Percentiles rank a stretch among this genome's conserved stretches.
Conservation (phyloP, 2,113 vertebrate genomes). For the Tachysurus vachellii region DNA sequence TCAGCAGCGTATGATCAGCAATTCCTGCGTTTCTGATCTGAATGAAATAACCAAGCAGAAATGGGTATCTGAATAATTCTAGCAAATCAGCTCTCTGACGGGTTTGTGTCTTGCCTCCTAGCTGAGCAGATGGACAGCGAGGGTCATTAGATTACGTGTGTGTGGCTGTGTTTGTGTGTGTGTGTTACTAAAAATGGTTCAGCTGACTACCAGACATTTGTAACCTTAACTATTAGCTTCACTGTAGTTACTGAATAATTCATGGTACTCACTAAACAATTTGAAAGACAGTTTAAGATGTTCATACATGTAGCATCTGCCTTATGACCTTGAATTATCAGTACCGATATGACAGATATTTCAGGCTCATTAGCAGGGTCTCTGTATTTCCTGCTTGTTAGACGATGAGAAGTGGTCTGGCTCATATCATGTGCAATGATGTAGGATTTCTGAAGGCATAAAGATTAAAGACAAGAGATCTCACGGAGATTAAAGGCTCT, state of each 20-base stretch:
- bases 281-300: neutral
- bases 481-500: constrained; percentile 33
- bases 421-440: neutral
- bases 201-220: neutral
- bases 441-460: neutral
- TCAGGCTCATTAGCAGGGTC: constrained; percentile 2
- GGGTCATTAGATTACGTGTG: neutral
- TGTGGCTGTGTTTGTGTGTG: neutral
- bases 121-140: constrained; percentile 12
- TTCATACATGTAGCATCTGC: neutral
- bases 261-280: neutral
- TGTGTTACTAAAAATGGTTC: neutral
- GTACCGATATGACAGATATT: neutral
- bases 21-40: neutral
- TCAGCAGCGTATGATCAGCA: neutral
- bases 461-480: constrained; percentile 8
- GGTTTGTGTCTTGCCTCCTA: neutral
- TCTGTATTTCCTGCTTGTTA: neutral
- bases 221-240: neutral
- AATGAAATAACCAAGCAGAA: constrained; percentile 9
- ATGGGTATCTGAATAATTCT: neutral
- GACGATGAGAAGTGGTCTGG: neutral
- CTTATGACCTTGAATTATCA: neutral
- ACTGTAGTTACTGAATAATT: neutral
- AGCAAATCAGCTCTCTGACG: neutral